Percentiles rank a stretch among this genome's conserved stretches.
Evolutionary conservation across 2,797 vertebrate species (phyloP).

Genomic region (Merluccius polli): DNA sequence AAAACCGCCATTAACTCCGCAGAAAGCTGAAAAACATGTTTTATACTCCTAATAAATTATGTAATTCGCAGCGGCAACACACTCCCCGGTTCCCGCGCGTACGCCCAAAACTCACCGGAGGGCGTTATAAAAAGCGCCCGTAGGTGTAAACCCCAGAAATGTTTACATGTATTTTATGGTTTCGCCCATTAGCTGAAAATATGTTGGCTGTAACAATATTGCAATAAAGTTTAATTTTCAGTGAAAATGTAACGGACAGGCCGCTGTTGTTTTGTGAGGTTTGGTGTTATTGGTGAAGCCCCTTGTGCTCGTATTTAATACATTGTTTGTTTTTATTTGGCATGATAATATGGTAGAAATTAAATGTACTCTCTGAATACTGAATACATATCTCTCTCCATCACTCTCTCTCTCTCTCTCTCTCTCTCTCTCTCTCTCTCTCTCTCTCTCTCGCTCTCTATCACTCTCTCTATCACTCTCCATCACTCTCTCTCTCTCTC

Average conservation of each 20-base stretch:
- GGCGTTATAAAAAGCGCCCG: slow-evolving; percentile 42
- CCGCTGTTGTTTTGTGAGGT: slow-evolving; percentile 28
- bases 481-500: neutral
- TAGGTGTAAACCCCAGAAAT: slow-evolving; percentile 23
- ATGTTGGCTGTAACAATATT: slow-evolving; percentile 21
- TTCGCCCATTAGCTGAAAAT: slow-evolving; percentile 44
- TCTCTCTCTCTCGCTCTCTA: neutral
- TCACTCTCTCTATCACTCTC: no score
- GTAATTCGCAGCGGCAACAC: slow-evolving; percentile 22
- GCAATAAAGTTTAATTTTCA: slow-evolving; percentile 40
- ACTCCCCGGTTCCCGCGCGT: slow-evolving; percentile 35
- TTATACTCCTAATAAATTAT: slow-evolving; percentile 50
- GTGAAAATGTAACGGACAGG: slow-evolving; percentile 27
- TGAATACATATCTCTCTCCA: neutral
- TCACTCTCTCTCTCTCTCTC: neutral
- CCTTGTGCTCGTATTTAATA: neutral
- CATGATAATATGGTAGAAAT: neutral
- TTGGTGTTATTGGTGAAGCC: neutral
- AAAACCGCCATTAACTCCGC: slow-evolving; percentile 41
- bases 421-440: neutral
- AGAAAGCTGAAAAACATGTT: slow-evolving; percentile 46
- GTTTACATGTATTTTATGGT: slow-evolving; percentile 36
- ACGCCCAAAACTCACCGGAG: slow-evolving; percentile 23
- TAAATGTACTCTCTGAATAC: neutral
- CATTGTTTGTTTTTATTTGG: neutral